Evolutionary conservation across 2,797 vertebrate genomes (phyloP).

Genomic region (Clarias platycephalus): DNA sequence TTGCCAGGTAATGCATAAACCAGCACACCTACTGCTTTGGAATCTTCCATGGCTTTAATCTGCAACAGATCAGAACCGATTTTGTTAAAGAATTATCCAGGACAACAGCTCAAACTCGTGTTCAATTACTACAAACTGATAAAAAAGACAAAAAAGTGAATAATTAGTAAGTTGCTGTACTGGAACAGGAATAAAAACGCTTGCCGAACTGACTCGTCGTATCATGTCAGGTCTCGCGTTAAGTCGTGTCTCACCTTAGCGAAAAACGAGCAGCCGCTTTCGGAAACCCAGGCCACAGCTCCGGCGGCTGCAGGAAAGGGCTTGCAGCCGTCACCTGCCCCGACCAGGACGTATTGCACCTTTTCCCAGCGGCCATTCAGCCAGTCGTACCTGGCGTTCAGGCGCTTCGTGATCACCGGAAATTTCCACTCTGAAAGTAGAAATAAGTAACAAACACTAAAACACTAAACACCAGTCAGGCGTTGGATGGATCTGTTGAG

Average conservation of each 20-base stretch:
- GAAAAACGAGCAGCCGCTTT: conserved; percentile 76
- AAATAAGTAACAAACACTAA: too few species aligned
- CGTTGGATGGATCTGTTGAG: background rate
- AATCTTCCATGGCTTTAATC: conserved; percentile 74
- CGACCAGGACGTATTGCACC: conserved; percentile 59
- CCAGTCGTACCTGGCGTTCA: conserved; percentile 78
- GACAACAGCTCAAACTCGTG: background rate
- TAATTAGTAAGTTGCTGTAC: too few species aligned
- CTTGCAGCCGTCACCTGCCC: conserved; percentile 71
- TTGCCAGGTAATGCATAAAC: conserved; percentile 67
- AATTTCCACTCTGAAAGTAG: conserved; percentile 66
- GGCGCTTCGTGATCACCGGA: conserved; percentile 70
- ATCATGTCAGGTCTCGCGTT: background rate
- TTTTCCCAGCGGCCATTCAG: conserved; percentile 63
- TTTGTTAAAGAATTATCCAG: background rate
- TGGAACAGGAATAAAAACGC: background rate
- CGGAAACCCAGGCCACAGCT: conserved; percentile 76
- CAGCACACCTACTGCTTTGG: conserved; percentile 73
- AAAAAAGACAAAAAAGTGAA: background rate
- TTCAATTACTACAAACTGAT: background rate
- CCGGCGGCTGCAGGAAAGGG: conserved; percentile 54
- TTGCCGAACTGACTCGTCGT: background rate
- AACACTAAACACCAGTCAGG: background rate
- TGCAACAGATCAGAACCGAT: conserved; percentile 35
- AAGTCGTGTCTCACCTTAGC: conserved; percentile 68